Evolutionary conservation across 1,140 invertebrate genomes (phyloP), one percentile per base, ranked within the genome.

Genomic region (Panagrolaimus sp.): DNA sequence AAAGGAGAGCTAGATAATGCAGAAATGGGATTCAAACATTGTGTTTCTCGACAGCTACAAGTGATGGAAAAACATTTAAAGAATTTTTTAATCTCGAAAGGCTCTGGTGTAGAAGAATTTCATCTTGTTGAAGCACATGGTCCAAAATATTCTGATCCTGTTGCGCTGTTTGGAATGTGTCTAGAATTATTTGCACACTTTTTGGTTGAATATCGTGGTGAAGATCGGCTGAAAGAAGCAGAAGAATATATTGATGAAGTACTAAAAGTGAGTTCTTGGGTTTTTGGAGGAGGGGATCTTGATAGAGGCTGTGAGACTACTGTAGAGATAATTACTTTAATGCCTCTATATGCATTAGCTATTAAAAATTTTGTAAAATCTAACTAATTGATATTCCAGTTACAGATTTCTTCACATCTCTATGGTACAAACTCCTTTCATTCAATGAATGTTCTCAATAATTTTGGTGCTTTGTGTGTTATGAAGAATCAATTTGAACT

Each of bases 221-320:
- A 81, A 45, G 62, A 65, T 25, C 67, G 80, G 27, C 11, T 76
- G 25, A 62, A 65, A 13, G 80, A 82, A 66, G 80, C 75, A 20
- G 68, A 73, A 62, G 82, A 82, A 63, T 83, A 78, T 65, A 75
- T 82, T 48, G 75, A 82, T 53, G 80, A 82, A 65, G 81, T 74
- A 1, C 47, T 82, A 23, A 82, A 82, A 73, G 79, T 83, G 31
- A 38, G 31, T 38, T 38, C 31, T 38, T 16, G 20, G 53, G 20
- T 23, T 65, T 46, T 63, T 13, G 43, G 13, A 13, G n/a, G n/a
- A n/a, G n/a, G n/a, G n/a, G 2, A 38, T 38, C 31, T 7, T 38
- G 31, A 38, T 7, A 4, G 31, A 38, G 7, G 31, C 31, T 38
- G 2, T 38, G 31, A 38, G 7, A 38, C 31, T 38, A 38, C 31